Base-by-base conservation (phyloP, 2,797 vertebrate species). In the Danio kyathit region DNA sequence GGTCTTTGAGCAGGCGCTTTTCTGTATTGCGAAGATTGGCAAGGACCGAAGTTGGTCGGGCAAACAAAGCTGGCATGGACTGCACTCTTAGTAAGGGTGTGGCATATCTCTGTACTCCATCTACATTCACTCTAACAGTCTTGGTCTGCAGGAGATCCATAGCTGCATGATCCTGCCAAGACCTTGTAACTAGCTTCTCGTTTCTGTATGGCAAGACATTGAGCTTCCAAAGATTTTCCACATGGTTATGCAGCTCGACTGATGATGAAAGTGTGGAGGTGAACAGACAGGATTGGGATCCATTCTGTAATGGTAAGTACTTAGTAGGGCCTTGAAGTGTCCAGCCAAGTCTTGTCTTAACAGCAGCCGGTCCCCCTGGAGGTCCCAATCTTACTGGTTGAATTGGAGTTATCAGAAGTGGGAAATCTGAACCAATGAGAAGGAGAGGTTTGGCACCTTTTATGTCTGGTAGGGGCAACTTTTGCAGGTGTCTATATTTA, bases 331-430 rank as follows among this genome's bases (percentile, higher is more conserved):
- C 56, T 54, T 76, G 70, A 66, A 74, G 70, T 2, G 60, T 64
- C 78, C 78, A 80, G 59, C 60, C 78, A 3, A 65, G 75, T 44
- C 14, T 57, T 46, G 51, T 74, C 17, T 21, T 46, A n/a, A 70
- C 52, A 11, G 16, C 59, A 6, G 46, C 44, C 6, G 74, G 59
- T 9, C 65, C 46, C 4, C 71, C 72, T 44, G 54, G 44, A 5
- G 8, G 82, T 41, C 71, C 78, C 40, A 16, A 16, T 1, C 19
- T 8, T 17, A 74, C 71, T 19, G n/a, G n/a, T n/a, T n/a, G n/a
- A n/a, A n/a, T n/a, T 1, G 78, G 48, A 11, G 38, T 79, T 29
- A 79, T 63, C 29, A 63, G 29, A 14, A 63, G 21, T 5, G 8
- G 17, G 10, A 60, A 19, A 11, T 60, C 8, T 19, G 57, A 60